Conservation (phyloP, 2,797 vertebrate species). For the Amblyraja radiata region DNA sequence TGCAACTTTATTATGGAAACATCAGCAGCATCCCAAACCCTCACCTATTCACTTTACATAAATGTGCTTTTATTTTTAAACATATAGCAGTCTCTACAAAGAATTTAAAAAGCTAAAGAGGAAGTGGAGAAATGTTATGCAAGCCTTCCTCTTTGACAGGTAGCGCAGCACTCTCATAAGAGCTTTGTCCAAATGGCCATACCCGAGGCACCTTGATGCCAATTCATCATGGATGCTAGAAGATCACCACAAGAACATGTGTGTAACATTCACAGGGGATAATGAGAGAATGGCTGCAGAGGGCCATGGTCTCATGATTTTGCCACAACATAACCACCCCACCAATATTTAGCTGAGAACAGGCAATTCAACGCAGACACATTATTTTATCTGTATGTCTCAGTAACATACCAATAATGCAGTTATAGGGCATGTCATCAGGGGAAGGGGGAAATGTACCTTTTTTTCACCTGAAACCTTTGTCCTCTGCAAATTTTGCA, state of each 20-base stretch:
- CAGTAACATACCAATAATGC: not conserved
- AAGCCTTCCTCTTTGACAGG: not conserved
- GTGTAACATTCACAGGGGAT: not conserved
- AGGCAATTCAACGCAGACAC: not conserved
- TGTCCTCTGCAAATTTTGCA: not conserved
- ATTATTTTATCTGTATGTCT: not conserved
- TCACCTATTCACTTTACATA: not conserved
- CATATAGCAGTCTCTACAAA: too few species aligned
- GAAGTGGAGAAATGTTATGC: not conserved
- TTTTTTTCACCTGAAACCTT: not conserved
- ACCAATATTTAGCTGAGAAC: not conserved
- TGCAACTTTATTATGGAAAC: not conserved
- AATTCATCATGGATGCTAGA: not conserved
- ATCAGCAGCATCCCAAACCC: not conserved
- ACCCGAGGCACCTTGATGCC: not conserved
- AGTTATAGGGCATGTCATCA: not conserved
- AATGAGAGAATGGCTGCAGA: not conserved
- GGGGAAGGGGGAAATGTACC: not conserved
- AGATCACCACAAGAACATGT: not conserved
- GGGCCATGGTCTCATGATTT: not conserved
- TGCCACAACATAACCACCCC: not conserved
- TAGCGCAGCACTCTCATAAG: not conserved
- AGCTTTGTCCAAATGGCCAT: not conserved
- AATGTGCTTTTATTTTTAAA: too few species aligned
- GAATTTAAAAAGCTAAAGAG: not conserved